These are phyloP conservation scores for Xiphorhynchus elegans DNA, from an alignment of 2,113 vertebrate genomes.

Conservation along the genomic window DNA sequence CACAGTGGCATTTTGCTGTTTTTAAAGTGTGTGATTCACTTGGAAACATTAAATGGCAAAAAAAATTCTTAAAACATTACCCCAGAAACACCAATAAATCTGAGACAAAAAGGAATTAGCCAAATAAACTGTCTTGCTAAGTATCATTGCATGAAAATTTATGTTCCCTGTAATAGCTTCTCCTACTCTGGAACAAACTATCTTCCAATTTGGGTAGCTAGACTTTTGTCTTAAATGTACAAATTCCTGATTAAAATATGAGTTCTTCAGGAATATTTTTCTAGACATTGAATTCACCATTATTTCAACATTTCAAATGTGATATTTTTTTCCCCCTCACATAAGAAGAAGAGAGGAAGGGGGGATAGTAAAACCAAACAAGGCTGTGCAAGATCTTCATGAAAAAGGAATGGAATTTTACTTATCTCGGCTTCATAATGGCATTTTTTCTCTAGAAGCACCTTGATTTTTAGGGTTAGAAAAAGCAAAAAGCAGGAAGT, in stretches of 20 bases:
- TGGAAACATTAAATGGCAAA: neutral
- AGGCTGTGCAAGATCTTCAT: neutral
- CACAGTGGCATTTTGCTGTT: neutral
- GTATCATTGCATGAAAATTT: neutral
- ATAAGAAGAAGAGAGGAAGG: neutral
- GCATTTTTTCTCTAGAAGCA: neutral
- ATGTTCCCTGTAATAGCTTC: neutral
- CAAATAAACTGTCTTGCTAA: neutral
- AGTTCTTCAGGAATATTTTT: neutral
- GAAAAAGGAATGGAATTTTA: neutral
- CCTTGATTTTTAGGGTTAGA: neutral
- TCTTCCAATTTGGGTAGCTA: neutral
- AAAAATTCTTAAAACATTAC: neutral
- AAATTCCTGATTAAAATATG: neutral
- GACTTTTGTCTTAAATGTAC: neutral
- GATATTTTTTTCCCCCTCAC: neutral
- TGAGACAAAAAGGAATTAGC: neutral
- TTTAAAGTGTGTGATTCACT: neutral
- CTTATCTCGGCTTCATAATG: neutral
- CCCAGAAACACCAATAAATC: neutral
- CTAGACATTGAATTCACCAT: neutral
- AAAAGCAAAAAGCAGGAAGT: neutral
- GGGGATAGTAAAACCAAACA: neutral
- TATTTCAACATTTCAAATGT: neutral
- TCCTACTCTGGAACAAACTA: neutral